Base-by-base conservation (phyloP, 2,888 invertebrate genomes). In the Mythimna ferrago region DNA sequence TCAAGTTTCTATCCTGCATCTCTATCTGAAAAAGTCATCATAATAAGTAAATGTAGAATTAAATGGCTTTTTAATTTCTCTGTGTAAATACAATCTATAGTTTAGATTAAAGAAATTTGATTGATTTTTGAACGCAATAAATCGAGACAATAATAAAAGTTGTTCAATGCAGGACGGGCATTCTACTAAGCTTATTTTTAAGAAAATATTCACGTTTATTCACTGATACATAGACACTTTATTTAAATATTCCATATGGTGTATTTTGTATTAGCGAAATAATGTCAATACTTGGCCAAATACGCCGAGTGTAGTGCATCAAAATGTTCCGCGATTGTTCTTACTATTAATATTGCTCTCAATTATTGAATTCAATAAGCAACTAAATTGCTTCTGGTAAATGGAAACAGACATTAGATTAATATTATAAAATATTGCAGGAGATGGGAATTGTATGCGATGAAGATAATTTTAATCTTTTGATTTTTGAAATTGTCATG, bases 391-490 rank as follows among this genome's bases (percentile, higher is more conserved):
- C 48, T 48, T 16, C 0, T 26, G 41, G 6, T 69, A 5, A 14
- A 26, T n/a, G 16, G 6, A 66, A n/a, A n/a, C 6, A 62, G 16
- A 10, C 4, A 10, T 44, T n/a, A 26, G 2, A 48, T n/a, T n/a
- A n/a, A 11, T 38, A 38, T 71, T 14, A 71, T 38, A 11, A 26
- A n/a, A 57, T 56, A 57, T 57, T 35, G 56, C 7, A 26, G n/a
- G n/a, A n/a, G 14, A n/a, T n/a, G 1, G 19, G 26, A 16, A 26
- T 3, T 48, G 10, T 48, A 3, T 32, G 11, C n/a, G 16, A 57
- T 38, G 38, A 38, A 26, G 38, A 7, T 0, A 38, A n/a, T n/a
- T n/a, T 41, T 10, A 41, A 41, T 26, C 6, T 14, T 60, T 14
- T 2, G 10, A 16, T 61, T 38, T 32, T 3, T 62, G 51, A 35